phyloP scores from a whole-genome alignment of 2,113 vertebrate species.

The Tringa solitaria region DNA sequence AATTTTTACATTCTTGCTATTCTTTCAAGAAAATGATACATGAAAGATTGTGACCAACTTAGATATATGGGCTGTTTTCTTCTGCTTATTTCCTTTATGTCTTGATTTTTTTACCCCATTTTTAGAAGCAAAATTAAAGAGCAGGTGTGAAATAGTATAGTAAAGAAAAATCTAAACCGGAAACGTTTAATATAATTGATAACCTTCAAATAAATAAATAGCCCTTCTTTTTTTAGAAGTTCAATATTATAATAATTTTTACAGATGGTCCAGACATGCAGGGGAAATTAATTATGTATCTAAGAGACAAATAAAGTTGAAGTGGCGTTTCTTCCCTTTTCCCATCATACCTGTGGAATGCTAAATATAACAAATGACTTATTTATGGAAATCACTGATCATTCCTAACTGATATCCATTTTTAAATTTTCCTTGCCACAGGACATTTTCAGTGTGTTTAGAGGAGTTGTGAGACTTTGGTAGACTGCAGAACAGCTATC shows the following conservation, averaged over 20 bases:
- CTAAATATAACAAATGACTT: not conserved
- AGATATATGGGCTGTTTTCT: not conserved
- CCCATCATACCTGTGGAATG: not conserved
- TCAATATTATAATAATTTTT: not conserved
- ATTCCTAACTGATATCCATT: not conserved
- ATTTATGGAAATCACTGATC: not conserved
- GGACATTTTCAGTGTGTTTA: not conserved
- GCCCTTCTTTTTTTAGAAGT: rapidly evolving
- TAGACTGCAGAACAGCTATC: not conserved
- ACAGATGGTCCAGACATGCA: not conserved
- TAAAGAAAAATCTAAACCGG: not conserved
- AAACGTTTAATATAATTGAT: not conserved
- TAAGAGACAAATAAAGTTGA: not conserved
- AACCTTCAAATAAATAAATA: not conserved
- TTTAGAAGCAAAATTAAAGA: not conserved
- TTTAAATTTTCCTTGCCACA: not conserved
- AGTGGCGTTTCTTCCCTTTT: not conserved
- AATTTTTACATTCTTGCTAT: not conserved
- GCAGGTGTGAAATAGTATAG: not conserved
- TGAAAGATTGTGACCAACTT: not conserved
- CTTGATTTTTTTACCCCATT: not conserved
- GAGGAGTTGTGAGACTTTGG: not conserved
- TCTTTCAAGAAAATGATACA: not conserved
- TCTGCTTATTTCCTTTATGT: not conserved
- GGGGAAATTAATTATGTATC: not conserved